Evolutionary conservation across 92 coral and sea anemone species (phyloP), one percentile per base, ranked within the genome.

Genomic region (Muricea muricata): DNA sequence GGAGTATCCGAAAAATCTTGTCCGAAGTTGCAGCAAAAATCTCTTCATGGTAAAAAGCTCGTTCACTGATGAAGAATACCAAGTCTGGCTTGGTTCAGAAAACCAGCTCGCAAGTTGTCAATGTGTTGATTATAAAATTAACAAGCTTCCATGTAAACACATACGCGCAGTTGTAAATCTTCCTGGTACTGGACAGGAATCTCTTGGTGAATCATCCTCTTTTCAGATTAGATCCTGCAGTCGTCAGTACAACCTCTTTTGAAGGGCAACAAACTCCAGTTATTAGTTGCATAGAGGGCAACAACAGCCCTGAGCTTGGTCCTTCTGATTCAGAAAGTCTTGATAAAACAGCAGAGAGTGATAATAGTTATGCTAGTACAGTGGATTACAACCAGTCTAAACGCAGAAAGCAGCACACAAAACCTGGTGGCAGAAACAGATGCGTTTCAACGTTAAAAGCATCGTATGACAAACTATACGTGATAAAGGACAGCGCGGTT

Each of bases 71-170:
- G 13, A 15, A 20, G 17, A 20, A 50, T 50, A 50, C 24, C 58
- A 50, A 50, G 58, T 50, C 18, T 50, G 63, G 63, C 63, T 55
- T 55, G 63, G 25, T 13, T 55, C 25, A 55, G 26, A 15, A n/a
- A 55, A 3, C 63, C 63, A 67, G 33, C 39, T 67, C 6, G 45
- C 74, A 67, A 67, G 74, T 46, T 67, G 74, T 31, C 74, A 67
- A n/a, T 69, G 75, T 69, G 10, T 70, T 13, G 77, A 70, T 70
- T 70, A 70, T 14, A 35, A 30, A 55, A 70, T 37, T 20, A 35
- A 70, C 77, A 70, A 30, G 54, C 77, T 37, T 37, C 77, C 77
- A 37, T 70, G 77, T 41, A 74, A 74, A n/a, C 60, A 74, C 37
- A 25, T 74, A 4, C 48, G 80, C 28, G 65, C 80, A 7, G 80